Percentiles rank a stretch among this genome's conserved stretches.
Evolutionary conservation across 2,888 invertebrate species (phyloP).

Genomic region (Sthenelais limicola): DNA sequence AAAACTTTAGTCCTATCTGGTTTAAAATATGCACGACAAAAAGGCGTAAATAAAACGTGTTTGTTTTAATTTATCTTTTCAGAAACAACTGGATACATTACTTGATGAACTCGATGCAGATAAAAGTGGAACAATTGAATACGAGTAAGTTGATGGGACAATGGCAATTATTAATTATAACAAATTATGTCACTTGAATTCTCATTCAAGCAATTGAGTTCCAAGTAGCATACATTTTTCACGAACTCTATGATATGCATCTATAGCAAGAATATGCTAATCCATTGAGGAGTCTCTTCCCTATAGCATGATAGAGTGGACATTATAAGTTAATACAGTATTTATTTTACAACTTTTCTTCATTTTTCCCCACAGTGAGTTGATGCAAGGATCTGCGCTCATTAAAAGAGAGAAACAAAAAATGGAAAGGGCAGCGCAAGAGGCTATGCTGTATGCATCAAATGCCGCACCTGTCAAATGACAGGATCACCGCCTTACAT

Average conservation of each 20-base stretch:
- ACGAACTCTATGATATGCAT: too few relatives aligned
- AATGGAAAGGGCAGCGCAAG: conserved; percentile 40
- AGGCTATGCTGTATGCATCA: conserved; percentile 37
- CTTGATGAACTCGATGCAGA: conserved; percentile 60
- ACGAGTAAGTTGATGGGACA: conserved; percentile 44
- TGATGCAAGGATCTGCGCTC: conserved; percentile 47
- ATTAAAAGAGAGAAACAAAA: conserved; percentile 48
- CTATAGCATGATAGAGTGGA: neutral
- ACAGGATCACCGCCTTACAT: too few relatives aligned
- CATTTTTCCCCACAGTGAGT: conserved; percentile 41
- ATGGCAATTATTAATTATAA: too few relatives aligned
- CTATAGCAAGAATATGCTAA: too few relatives aligned
- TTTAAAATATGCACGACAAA: neutral
- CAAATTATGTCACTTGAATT: too few relatives aligned
- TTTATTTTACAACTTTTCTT: neutral
- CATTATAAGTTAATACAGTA: conserved; percentile 1
- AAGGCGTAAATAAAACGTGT: too few relatives aligned
- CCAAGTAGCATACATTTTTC: too few relatives aligned
- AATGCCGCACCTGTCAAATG: neutral
- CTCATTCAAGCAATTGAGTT: too few relatives aligned
- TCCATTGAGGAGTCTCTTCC: too few relatives aligned
- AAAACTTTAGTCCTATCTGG: neutral
- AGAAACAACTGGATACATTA: conserved; percentile 59
- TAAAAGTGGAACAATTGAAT: conserved; percentile 56
- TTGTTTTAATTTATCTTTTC: conserved; percentile 38